A percentile compares a stretch with the other conserved stretches of the same genome.
Conservation (phyloP, 2,113 vertebrate species). For the Cottus gobio region DNA sequence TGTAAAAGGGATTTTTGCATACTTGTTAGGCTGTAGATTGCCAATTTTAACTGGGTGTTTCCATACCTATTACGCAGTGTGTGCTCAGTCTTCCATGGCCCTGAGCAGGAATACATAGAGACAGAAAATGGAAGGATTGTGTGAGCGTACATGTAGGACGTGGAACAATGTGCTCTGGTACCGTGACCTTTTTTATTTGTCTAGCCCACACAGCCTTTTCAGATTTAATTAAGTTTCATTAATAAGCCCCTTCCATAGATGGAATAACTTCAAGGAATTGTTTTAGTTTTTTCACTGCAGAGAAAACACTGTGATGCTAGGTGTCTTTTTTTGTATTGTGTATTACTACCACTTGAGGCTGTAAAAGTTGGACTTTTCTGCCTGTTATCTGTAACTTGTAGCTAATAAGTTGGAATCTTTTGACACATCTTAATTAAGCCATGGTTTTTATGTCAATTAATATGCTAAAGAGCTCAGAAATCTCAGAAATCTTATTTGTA, state of each 20-base stretch:
- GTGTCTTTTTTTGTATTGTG: neutral
- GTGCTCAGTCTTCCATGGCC: neutral
- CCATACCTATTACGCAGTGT: neutral
- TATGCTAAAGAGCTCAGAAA: neutral
- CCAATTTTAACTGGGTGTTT: slow-evolving; percentile 4
- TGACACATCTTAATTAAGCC: neutral
- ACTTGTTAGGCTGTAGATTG: neutral
- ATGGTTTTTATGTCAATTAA: neutral
- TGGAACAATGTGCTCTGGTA: neutral
- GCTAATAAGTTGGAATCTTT: neutral
- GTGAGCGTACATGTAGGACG: neutral
- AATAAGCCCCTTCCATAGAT: neutral
- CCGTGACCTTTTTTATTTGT: neutral
- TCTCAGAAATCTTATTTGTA: neutral
- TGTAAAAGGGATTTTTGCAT: neutral
- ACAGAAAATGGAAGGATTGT: neutral
- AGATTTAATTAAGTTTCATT: too few relatives aligned
- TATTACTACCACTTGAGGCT: neutral
- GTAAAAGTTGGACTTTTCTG: neutral
- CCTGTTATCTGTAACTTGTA: neutral
- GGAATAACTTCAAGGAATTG: neutral
- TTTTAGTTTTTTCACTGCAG: neutral
- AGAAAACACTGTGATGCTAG: neutral
- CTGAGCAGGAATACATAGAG: neutral
- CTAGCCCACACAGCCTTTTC: neutral